These are phyloP conservation scores for Camarhynchus parvulus DNA, from an alignment of 2,113 vertebrate genomes.

Conservation along the genomic window DNA sequence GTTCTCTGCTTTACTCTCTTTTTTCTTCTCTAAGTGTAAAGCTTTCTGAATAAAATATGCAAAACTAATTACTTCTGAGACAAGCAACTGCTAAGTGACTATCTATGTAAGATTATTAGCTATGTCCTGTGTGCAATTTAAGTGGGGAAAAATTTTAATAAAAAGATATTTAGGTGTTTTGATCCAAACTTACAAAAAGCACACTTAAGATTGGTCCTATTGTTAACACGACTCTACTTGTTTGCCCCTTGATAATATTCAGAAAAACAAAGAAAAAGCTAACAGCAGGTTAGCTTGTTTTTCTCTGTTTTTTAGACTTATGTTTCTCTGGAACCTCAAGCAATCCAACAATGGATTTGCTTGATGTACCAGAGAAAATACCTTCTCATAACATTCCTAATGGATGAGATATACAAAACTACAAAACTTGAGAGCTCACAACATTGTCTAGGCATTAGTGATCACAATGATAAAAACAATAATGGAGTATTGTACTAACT, in stretches of 20 bases:
- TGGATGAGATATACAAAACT: not conserved
- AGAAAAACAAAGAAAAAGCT: not conserved
- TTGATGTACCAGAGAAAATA: not conserved
- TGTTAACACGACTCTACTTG: not conserved
- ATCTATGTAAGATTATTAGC: not conserved
- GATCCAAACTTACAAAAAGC: not conserved
- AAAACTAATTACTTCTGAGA: not conserved
- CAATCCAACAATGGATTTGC: not conserved
- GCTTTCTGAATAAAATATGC: not conserved
- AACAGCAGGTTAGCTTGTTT: not conserved
- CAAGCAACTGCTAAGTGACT: not conserved
- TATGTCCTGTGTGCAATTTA: not conserved
- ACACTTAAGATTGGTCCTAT: not conserved
- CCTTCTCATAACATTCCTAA: not conserved
- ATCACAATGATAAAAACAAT: not conserved
- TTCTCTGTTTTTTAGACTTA: not conserved
- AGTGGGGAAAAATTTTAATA: not conserved
- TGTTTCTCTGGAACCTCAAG: not conserved
- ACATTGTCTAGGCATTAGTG: not conserved
- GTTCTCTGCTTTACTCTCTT: not conserved
- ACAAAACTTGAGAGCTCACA: not conserved
- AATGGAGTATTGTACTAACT: constrained; percentile 3
- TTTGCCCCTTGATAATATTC: not conserved
- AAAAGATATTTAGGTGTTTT: not conserved
- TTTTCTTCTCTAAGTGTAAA: not conserved